Evolutionary conservation across 2,888 invertebrate genomes (phyloP), one percentile per base, ranked within the genome.

Genomic region (Archips crataeganus): DNA sequence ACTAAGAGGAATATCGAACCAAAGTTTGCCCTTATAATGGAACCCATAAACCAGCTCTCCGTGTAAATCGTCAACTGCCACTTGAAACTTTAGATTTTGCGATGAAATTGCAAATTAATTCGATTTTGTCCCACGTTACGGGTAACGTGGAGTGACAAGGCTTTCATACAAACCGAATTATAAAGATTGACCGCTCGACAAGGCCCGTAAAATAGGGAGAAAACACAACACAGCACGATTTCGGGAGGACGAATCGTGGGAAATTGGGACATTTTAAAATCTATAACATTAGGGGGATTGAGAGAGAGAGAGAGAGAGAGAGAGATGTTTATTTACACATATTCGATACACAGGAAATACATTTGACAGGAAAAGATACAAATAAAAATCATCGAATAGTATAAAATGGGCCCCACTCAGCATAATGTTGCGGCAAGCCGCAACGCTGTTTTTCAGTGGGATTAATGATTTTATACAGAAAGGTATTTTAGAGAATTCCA

Each of bases 111-210:
- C 49, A 69, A 69, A 73, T 73, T 73, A 68, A 72, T 72, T 68
- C 67, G 32, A 68, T 69, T 69, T 69, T 39, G 39, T 32, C 73
- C 68, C 68, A 54, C 42, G 73, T 73, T 57, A 69, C 64, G 32
- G 10, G n/a, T 36, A 67, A 68, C 47, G 57, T 49, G 32, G 39
- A 68, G 68, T 63, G 73, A 73, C 68, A 73, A 64, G 63, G 64
- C 73, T 73, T 69, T 64, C 68, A 68, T 60, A 66, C 59, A 64
- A 73, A 73, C 57, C 63, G 47, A 73, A 73, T 73, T 73, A 73
- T 73, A 59, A 66, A 68, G 63, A 68, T 63, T 45, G 39, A 67
- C 57, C 72, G 47, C 36, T 23, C 47, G 36, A 39, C 32, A 57
- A 67, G 39, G 8, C n/a, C 62, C 23, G 2, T 36, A 11, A 65